Conservation (phyloP, 2,888 invertebrate genomes). For the Callosobruchus maculatus region DNA sequence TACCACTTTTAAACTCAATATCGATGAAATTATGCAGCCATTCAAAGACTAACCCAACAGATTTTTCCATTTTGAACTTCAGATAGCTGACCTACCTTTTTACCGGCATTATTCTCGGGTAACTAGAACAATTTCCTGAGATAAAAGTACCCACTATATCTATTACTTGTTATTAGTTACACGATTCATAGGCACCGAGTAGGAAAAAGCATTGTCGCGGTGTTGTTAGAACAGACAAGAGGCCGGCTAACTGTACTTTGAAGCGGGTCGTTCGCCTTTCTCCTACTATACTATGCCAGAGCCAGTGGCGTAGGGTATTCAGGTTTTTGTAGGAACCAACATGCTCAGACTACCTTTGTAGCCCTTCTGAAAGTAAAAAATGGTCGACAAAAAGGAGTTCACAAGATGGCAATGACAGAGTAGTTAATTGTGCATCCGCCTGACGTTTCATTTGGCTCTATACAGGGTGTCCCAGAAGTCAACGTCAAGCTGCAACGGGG, state of each 20-base stretch:
- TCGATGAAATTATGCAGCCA: too few relatives aligned
- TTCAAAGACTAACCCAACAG: too few relatives aligned
- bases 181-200: conserved; percentile 8
- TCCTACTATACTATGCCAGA: conserved; percentile 12
- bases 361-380: too few relatives aligned
- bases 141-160: not conserved
- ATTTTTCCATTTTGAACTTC: too few relatives aligned
- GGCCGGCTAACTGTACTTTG: conserved; percentile 30
- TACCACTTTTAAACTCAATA: too few relatives aligned
- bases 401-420: too few relatives aligned
- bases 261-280: conserved; percentile 27
- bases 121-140: not conserved
- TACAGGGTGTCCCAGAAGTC: too few relatives aligned
- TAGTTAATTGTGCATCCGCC: too few relatives aligned
- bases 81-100: not conserved
- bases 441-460: too few relatives aligned
- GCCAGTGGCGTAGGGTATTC: not conserved
- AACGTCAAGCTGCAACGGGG: too few relatives aligned
- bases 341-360: too few relatives aligned
- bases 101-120: not conserved
- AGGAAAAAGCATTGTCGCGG: conserved; percentile 13
- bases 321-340: not conserved
- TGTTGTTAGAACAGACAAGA: conserved; percentile 14
- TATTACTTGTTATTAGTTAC: not conserved
- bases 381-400: too few relatives aligned